Percentiles rank a stretch among this genome's conserved stretches.
Conservation (phyloP, 64 coral and sea anemone genomes). For the Exaiptasia diaphana region DNA sequence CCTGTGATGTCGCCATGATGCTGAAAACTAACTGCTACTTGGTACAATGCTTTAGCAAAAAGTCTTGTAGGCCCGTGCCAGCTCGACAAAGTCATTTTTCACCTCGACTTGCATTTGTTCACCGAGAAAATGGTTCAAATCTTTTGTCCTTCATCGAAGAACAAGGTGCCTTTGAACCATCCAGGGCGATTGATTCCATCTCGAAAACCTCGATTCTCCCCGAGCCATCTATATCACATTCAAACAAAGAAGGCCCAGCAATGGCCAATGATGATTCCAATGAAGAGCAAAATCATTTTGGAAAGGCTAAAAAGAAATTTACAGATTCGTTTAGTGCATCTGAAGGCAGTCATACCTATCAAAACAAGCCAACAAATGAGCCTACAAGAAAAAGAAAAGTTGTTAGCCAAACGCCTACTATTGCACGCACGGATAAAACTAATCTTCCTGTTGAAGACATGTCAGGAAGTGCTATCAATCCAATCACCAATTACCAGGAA, state of each 20-base stretch:
- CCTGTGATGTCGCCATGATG: conserved; percentile 74
- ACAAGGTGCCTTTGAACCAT: not conserved
- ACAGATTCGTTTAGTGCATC: too few relatives aligned
- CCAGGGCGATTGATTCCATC: not conserved
- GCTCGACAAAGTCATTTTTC: conserved; percentile 50
- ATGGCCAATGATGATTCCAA: not conserved
- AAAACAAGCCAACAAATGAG: too few relatives aligned
- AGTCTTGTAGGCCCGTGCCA: conserved; percentile 58
- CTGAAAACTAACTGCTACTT: conserved; percentile 70
- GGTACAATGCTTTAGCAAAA: conserved; percentile 45
- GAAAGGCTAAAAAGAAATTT: not conserved
- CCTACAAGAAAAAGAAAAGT: too few relatives aligned
- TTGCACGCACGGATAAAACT: too few relatives aligned
- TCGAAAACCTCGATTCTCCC: not conserved
- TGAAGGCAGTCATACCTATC: too few relatives aligned
- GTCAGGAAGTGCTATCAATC: too few relatives aligned
- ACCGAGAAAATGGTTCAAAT: conserved; percentile 36
- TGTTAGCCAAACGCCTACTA: too few relatives aligned
- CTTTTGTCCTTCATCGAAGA: conserved; percentile 82
- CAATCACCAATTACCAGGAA: too few relatives aligned
- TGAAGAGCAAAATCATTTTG: not conserved
- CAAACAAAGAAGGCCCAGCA: not conserved
- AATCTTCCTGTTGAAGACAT: too few relatives aligned
- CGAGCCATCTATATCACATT: conserved; percentile 1
- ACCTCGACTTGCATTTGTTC: conserved; percentile 24